These are phyloP conservation scores for Aphodius sticticus DNA, from an alignment of 2,888 invertebrate genomes.

Conservation along the genomic window DNA sequence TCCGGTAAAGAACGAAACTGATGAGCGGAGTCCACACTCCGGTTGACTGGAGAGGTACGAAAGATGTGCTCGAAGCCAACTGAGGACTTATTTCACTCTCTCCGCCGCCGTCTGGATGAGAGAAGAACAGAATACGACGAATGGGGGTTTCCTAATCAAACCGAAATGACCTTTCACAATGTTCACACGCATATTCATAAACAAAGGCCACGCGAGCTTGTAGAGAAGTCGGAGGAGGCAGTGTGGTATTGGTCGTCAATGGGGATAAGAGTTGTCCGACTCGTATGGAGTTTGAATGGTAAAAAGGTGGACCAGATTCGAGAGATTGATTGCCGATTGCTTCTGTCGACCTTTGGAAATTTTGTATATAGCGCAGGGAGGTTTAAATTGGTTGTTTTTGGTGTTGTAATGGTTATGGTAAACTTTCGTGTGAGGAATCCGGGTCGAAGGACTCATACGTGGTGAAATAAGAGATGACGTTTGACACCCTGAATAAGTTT, in stretches of 20 bases:
- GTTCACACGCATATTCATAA: slow-evolving; percentile 4
- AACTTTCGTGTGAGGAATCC: too few relatives aligned
- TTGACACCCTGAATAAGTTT: too few relatives aligned
- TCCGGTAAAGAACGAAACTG: neutral
- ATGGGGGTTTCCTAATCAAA: neutral
- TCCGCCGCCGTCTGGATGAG: neutral
- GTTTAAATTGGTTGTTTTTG: too few relatives aligned
- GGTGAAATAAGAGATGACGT: too few relatives aligned
- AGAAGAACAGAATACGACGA: neutral
- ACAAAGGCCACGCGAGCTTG: neutral
- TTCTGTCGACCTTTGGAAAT: neutral
- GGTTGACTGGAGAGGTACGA: neutral
- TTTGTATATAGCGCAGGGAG: too few relatives aligned
- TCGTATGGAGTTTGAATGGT: neutral
- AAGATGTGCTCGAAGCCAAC: neutral
- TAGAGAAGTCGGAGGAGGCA: neutral
- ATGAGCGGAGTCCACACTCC: neutral
- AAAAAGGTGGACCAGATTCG: neutral
- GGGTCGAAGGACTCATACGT: too few relatives aligned
- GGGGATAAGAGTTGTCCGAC: neutral
- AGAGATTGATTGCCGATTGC: neutral
- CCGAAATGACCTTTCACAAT: neutral
- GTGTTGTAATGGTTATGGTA: too few relatives aligned
- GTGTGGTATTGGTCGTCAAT: neutral
- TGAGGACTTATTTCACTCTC: neutral